phyloP scores from a whole-genome alignment of 2,113 vertebrate species.

The Ammospiza caudacuta region DNA sequence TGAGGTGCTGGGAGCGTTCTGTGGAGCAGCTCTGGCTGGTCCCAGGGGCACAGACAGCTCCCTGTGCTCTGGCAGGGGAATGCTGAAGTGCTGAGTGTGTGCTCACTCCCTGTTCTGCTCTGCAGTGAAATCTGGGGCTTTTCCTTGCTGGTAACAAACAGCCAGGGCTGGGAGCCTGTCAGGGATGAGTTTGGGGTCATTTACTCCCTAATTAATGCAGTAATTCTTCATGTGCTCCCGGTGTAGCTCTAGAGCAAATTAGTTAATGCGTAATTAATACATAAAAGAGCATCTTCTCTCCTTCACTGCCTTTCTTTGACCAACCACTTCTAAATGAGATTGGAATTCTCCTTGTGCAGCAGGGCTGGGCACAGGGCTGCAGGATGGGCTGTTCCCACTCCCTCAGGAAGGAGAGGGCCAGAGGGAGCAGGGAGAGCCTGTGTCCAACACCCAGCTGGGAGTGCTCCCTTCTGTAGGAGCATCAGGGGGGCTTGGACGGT shows the following conservation, averaged over 20 bases:
- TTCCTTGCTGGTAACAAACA: not conserved
- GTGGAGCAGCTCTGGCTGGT: not conserved
- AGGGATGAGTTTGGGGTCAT: not conserved
- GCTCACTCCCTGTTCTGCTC: not conserved
- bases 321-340: not conserved
- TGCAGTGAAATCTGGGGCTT: not conserved
- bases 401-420: not conserved
- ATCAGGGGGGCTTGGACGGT: too few species aligned
- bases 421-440: not conserved
- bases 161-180: not conserved
- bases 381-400: not conserved
- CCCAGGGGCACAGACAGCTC: not conserved
- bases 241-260: not conserved
- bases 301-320: not conserved
- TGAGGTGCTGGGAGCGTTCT: not conserved
- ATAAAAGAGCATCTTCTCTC: not conserved
- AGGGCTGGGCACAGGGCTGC: not conserved
- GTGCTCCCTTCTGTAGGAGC: not conserved
- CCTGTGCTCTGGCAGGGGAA: not conserved
- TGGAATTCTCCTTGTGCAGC: not conserved
- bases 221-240: not conserved
- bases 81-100: not conserved
- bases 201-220: constrained; percentile 35
- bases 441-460: not conserved
- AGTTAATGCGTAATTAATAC: constrained; percentile 21